Percentiles rank a stretch among this genome's conserved stretches.
Evolutionary conservation across 2,113 vertebrate genomes (phyloP).

Genomic region (Junco hyemalis): DNA sequence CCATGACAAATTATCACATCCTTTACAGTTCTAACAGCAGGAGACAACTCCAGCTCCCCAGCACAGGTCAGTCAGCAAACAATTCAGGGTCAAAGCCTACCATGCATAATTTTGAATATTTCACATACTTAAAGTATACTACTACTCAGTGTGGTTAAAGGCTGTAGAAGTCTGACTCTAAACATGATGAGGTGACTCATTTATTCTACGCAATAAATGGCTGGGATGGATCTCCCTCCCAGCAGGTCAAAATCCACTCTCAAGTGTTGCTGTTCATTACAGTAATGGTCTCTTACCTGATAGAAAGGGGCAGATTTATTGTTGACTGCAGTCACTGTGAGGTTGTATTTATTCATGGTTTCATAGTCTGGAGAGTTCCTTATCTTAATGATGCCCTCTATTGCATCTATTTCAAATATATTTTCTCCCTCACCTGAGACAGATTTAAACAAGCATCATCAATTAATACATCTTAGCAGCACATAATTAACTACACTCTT

Average conservation of each 20-base stretch:
- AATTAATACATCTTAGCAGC: neutral
- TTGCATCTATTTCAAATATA: constrained; percentile 60
- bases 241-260: neutral
- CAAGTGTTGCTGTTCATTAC: neutral
- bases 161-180: neutral
- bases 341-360: constrained; percentile 7
- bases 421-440: constrained; percentile 45
- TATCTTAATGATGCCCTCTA: constrained; percentile 49
- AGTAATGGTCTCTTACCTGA: constrained; percentile 38
- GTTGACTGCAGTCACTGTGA: constrained; percentile 58
- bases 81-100: neutral
- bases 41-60: neutral
- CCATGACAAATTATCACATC: neutral
- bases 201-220: neutral
- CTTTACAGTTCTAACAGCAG: neutral
- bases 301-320: constrained; percentile 59
- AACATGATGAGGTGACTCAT: neutral
- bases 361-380: constrained; percentile 63
- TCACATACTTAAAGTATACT: neutral
- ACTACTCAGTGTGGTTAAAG: neutral
- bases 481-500: neutral
- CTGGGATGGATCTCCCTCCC: neutral
- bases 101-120: neutral
- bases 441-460: neutral
- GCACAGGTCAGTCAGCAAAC: neutral